phyloP scores from a whole-genome alignment of 2,888 invertebrate genomes.

The Parapristionchus giblindavisi region DNA sequence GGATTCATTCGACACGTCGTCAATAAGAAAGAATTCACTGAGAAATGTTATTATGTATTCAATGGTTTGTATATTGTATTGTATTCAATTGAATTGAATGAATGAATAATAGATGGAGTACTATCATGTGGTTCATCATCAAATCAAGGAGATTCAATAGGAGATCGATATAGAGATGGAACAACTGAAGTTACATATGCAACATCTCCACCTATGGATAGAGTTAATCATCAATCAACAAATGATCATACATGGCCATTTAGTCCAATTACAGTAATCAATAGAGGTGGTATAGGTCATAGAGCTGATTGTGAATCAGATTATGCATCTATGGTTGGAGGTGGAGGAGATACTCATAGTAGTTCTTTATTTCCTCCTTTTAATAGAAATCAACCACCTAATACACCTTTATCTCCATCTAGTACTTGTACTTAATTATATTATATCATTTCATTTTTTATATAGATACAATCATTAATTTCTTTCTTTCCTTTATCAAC shows the following conservation, averaged over 20 bases:
- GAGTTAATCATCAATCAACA: neutral
- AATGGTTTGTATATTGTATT: conserved; percentile 41
- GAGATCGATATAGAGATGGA: conserved; percentile 13
- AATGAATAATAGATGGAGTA: conserved; percentile 1
- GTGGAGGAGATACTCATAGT: too few species aligned
- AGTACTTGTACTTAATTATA: too few species aligned
- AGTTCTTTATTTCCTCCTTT: conserved; percentile 4
- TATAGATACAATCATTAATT: too few species aligned
- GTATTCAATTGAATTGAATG: conserved; percentile 11
- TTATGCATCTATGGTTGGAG: conserved; percentile 37
- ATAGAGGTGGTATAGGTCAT: conserved; percentile 24
- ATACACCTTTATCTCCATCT: conserved; percentile 25
- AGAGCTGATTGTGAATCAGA: conserved; percentile 34
- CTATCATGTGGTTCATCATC: neutral
- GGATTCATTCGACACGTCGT: conserved; percentile 65
- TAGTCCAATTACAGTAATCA: conserved; percentile 34
- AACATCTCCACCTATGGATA: neutral
- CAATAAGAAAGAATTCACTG: conserved; percentile 64
- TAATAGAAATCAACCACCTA: conserved; percentile 20
- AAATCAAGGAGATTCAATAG: conserved; percentile 17
- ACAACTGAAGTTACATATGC: conserved; percentile 32
- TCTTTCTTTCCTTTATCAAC: too few species aligned
- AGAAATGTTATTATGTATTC: conserved; percentile 66
- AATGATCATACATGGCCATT: conserved; percentile 37
- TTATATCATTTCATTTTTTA: too few species aligned